Conservation (phyloP, 2,888 invertebrate genomes). For the Odontocerum albicorne region DNA sequence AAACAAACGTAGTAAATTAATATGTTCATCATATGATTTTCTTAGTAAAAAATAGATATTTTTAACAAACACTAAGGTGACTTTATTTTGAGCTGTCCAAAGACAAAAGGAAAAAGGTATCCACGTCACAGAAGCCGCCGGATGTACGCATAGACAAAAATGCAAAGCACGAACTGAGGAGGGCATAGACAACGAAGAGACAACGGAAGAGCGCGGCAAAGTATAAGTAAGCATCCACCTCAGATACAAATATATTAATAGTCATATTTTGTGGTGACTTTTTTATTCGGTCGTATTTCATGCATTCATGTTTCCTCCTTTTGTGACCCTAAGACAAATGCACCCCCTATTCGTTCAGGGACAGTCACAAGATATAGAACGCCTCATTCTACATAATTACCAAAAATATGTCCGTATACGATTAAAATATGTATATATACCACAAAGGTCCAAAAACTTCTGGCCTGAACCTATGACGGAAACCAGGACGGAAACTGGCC, state of each 20-base stretch:
- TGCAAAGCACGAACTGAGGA: slow-evolving; percentile 22
- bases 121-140: slow-evolving; percentile 22
- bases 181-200: slow-evolving; percentile 11
- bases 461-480: too few relatives aligned
- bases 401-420: too few relatives aligned
- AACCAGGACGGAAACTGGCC: too few relatives aligned
- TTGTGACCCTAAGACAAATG: too few relatives aligned
- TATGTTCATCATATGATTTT: not conserved
- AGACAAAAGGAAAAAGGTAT: slow-evolving; percentile 8
- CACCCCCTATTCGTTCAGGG: too few relatives aligned
- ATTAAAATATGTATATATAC: too few relatives aligned
- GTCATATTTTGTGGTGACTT: slow-evolving; percentile 13
- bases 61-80: too few relatives aligned
- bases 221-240: not conserved
- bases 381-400: too few relatives aligned
- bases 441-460: too few relatives aligned
- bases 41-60: slow-evolving; percentile 10
- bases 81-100: too few relatives aligned
- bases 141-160: slow-evolving; percentile 30
- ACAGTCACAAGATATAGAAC: too few relatives aligned
- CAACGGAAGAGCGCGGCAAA: slow-evolving; percentile 5
- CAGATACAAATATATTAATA: slow-evolving; percentile 15
- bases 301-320: slow-evolving; percentile 16
- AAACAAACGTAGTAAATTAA: slow-evolving; percentile 15
- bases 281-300: slow-evolving; percentile 7